These are phyloP conservation scores for Glyphotaelius pellucidus DNA, from an alignment of 2,888 invertebrate species.

Conservation along the genomic window DNA sequence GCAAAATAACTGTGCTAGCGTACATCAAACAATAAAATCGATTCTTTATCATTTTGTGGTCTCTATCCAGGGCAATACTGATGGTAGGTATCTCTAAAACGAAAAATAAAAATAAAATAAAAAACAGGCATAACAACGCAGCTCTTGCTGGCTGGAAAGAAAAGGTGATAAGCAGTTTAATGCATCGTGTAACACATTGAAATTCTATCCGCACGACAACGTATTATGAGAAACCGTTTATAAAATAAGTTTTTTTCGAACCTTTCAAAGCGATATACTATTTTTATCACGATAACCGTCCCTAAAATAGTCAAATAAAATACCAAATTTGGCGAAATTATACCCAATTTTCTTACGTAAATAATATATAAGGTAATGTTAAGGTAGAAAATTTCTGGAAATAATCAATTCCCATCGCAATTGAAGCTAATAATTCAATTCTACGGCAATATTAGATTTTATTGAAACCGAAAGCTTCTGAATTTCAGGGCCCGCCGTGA, in stretches of 20 bases:
- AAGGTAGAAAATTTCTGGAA: neutral
- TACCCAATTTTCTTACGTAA: neutral
- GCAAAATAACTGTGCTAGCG: no score
- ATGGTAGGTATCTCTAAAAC: no score
- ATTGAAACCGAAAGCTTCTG: neutral
- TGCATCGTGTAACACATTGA: neutral
- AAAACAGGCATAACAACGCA: neutral
- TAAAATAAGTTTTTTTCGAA: neutral
- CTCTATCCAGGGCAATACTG: no score
- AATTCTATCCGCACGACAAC: neutral
- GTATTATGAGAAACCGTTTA: neutral
- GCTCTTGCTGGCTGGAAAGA: neutral
- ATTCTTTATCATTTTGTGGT: no score
- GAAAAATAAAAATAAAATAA: no score
- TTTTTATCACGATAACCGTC: neutral
- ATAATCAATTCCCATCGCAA: constrained; percentile 39
- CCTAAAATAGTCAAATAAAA: neutral
- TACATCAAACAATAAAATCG: no score
- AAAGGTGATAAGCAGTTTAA: neutral
- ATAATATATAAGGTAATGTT: neutral
- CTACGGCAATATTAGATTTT: constrained; percentile 44
- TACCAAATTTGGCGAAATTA: neutral
- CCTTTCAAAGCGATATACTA: neutral
- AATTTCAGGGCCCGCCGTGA: constrained; percentile 25
- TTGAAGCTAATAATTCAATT: constrained; percentile 48